phyloP scores from a whole-genome alignment of 2,113 vertebrate species.

The Balaenoptera acutorostrata region DNA sequence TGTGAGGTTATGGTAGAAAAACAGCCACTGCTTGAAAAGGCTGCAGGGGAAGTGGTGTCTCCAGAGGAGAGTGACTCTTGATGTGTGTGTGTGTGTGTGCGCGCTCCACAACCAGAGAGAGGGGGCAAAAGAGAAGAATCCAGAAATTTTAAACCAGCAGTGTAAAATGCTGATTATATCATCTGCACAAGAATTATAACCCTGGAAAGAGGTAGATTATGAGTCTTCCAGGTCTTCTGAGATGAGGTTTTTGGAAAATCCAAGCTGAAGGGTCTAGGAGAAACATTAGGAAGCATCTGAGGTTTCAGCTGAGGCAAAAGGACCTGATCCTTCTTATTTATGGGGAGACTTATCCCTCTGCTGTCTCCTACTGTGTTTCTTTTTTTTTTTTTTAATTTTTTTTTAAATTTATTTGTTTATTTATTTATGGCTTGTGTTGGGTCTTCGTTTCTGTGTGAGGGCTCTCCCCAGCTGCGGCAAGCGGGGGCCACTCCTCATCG shows the following conservation, averaged over 20 bases:
- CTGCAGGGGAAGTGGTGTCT: not conserved
- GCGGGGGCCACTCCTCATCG: too few relatives aligned
- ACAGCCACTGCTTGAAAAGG: not conserved
- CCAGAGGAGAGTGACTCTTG: not conserved
- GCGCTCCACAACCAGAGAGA: not conserved
- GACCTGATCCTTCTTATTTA: not conserved
- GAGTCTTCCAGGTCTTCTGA: not conserved
- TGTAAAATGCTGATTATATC: not conserved
- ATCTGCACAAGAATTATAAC: not conserved
- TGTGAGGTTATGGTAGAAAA: not conserved
- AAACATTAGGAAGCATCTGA: not conserved
- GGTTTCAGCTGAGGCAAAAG: not conserved
- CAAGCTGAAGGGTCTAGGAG: not conserved
- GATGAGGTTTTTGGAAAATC: not conserved
- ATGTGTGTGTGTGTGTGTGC: not conserved
- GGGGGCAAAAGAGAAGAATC: not conserved
- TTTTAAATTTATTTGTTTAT: too few relatives aligned
- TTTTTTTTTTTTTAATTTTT: not conserved
- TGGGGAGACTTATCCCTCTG: not conserved
- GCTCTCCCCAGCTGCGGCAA: too few relatives aligned
- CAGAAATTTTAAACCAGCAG: not conserved
- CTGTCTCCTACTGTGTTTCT: not conserved
- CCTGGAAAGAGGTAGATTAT: not conserved
- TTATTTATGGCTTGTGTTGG: too few relatives aligned
- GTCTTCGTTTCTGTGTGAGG: too few relatives aligned